Evolutionary conservation across 2,113 vertebrate genomes (phyloP), one percentile per base, ranked within the genome.

Genomic region (Hylia prasina): DNA sequence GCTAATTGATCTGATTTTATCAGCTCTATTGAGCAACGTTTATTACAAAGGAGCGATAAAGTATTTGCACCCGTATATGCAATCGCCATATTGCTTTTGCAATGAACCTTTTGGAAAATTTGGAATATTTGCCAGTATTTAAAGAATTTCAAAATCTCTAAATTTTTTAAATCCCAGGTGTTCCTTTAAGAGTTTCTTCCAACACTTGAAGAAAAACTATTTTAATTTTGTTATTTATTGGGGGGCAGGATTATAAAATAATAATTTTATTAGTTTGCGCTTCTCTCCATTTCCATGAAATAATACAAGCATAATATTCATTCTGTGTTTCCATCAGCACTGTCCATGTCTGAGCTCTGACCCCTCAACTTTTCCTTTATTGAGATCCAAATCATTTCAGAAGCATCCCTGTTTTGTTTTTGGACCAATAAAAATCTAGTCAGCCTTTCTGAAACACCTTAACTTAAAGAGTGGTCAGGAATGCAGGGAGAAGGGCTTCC

Each of bases 291-390:
- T 83, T 89, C 24, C 15, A 33, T 56, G 11, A 57, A 31, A 79
- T 48, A 25, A 53, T 22, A n/a, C 2, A 80, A 24, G 4, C 37
- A 20, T 81, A 33, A 23, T 4, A 28, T 77, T 77, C 0, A 0
- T 64, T 90, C 16, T 47, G 23, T 68, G 30, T 44, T 87, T 90
- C 24, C 35, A 54, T 31, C 40, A 95, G 2, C 20, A 39, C 6
- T 48, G 22, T 35, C 23, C 18, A n/a, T 1, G 3, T 75, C 23
- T 11, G 16, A 71, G 6, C 10, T 77, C n/a, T 54, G n/a, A 58
- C 7, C 35, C 14, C 19, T 85, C 25, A 45, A 22, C 6, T 40
- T 57, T n/a, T 70, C 21, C 11, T 65, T 94, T 64, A 19, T 13
- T 61, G 4, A 19, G 18, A 27, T 47, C 8, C 47, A 77, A 33